Evolutionary conservation across 92 coral and sea anemone genomes (phyloP), one percentile per base, ranked within the genome.

Genomic region (Epizoanthus rinbou): DNA sequence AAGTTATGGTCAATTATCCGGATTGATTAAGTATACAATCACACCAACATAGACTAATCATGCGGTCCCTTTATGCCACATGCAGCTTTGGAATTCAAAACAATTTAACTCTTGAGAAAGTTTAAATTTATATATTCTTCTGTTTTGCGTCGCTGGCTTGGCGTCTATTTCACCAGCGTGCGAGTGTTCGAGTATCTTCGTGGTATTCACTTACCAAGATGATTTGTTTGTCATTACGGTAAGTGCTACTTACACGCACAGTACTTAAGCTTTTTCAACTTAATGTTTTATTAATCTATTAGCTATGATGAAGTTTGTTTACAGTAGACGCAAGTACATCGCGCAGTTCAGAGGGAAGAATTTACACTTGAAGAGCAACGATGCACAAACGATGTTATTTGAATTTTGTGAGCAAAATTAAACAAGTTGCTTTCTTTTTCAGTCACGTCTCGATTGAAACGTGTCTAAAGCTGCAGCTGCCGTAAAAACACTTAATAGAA

Each of bases 61-160:
- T 18, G 53, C 81, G 64, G 37, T 56, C 1, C 64, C 11, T 31
- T 75, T 57, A 58, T 52, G 28, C 81, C 81, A 3, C 81, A 75
- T 75, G 81, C 64, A 64, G 81, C 45, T 35, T 24, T 17, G 33
- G 35, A 75, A 75, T 75, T 64, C 68, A 75, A 75, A 75, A 58
- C 31, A 75, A 33, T 28, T 28, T 28, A 28, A 22, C 78, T 67
- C 73, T 67, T 67, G 14, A 54, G 68, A 75, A 75, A 75, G n/a
- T 33, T 75, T 75, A 75, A 33, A 75, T 41, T 35, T 52, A 58
- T 31, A 18, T 67, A 73, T 73, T 73, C 52, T 33, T 6, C 47
- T 56, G 37, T 58, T 9, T 19, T 23, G 35, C 11, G 68, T n/a
- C 2, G 18, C 39, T 5, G 9, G 17, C n/a, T 35, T 25, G 50